Conservation (phyloP, 2,797 vertebrate genomes). For the Alfaro cultratus region DNA sequence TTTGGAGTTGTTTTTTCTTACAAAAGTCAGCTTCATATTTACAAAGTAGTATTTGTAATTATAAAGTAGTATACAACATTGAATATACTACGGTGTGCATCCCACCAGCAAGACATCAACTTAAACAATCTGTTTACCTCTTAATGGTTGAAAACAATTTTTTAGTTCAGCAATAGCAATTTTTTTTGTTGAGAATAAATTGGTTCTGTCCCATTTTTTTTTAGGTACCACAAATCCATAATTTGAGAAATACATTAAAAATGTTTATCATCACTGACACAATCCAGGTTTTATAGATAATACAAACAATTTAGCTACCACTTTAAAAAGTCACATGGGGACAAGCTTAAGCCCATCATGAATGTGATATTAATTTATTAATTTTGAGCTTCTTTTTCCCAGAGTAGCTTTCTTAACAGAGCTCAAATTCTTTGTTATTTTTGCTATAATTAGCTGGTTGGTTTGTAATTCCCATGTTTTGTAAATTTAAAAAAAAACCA, state of each 20-base stretch:
- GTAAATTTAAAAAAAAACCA: background rate
- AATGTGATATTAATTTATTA: background rate
- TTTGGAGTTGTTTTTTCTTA: background rate
- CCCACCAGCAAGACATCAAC: background rate
- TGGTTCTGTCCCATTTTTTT: background rate
- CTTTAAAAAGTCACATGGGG: background rate
- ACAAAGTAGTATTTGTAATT: background rate
- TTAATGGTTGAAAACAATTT: background rate
- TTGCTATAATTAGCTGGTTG: background rate
- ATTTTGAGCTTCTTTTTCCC: background rate
- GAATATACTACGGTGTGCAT: background rate
- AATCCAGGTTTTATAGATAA: background rate
- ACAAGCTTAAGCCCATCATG: background rate
- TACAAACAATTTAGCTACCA: background rate
- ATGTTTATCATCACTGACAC: background rate
- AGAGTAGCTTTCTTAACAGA: background rate
- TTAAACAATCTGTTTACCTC: background rate
- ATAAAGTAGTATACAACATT: background rate
- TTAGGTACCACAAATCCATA: background rate
- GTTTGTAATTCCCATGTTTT: background rate
- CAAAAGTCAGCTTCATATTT: slow-evolving; percentile 1
- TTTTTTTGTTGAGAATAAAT: background rate
- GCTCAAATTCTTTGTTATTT: no score
- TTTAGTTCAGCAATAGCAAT: background rate
- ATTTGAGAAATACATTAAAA: background rate